These are phyloP conservation scores for Schizopygopsis pylzovi DNA, from an alignment of 2,797 vertebrate genomes.

Conservation along the genomic window DNA sequence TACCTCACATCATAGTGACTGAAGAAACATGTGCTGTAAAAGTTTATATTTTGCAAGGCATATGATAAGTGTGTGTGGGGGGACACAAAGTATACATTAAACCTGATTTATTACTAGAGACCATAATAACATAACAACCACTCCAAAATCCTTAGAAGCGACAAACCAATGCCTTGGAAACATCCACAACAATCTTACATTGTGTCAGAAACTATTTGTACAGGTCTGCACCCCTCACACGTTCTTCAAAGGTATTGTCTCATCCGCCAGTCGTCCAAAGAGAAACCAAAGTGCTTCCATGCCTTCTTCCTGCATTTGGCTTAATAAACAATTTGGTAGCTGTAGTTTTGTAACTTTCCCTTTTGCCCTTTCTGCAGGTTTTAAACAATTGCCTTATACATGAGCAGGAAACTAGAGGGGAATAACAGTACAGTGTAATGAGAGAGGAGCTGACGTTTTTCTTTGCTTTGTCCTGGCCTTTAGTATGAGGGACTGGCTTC, in stretches of 20 bases:
- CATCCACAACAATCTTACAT: background rate
- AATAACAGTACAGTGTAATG: slow-evolving; percentile 45
- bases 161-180: background rate
- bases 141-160: background rate
- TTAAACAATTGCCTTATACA: slow-evolving; percentile 40
- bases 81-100: background rate
- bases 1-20: background rate
- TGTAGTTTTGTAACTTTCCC: background rate
- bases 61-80: background rate
- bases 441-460: slow-evolving; percentile 42
- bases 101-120: background rate
- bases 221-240: background rate
- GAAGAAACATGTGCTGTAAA: background rate
- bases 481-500: slow-evolving; percentile 33
- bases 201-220: background rate
- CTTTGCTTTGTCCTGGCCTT: slow-evolving; percentile 39
- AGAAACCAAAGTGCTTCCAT: background rate
- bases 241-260: background rate
- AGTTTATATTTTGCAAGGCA: background rate
- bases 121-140: background rate
- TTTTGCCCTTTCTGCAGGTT: slow-evolving; percentile 1
- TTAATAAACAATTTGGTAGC: background rate
- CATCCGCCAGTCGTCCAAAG: no score
- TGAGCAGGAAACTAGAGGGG: slow-evolving; percentile 49
- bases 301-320: background rate